Base-by-base conservation (phyloP, 2,888 invertebrate genomes). In the Drosophila merina region DNA sequence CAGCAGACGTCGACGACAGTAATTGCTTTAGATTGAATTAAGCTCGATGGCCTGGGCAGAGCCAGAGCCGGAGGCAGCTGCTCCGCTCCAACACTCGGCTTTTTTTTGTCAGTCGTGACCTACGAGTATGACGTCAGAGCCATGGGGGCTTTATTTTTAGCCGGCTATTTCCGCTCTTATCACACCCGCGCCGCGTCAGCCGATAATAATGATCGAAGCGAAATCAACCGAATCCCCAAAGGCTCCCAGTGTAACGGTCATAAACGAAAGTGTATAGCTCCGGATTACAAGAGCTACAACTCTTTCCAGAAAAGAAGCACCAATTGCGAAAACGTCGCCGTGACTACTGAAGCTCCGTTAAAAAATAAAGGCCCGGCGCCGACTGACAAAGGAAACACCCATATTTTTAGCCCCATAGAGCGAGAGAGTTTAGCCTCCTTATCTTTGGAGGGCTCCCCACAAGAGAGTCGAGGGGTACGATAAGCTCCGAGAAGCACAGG, bases 21-120 rank as follows among this genome's bases (percentile, higher is more conserved):
- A 89, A 88, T 88, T 86, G 85, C 74, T 79, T 78, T 77, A 79
- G 88, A 86, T 86, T 80, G 81, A 88, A 86, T 89, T 88, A 85
- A 88, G 70, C 71, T 45, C 66, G 56, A 14, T 56, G 54, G 20
- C 67, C 57, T 52, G 56, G 45, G 38, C 56, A 42, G 42, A 42
- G 42, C 28, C n/a, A 20, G 20, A 20, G 20, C 44, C 44, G 9
- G 44, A 20, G 44, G 59, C 66, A 63, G 72, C 42, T 48, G 54
- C 49, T 67, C 55, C 12, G 59, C 40, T 50, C 10, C 55, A 45
- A 3, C 20, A 50, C 45, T 48, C 54, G 66, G 64, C 44, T 66
- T 36, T 36, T 66, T 36, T 36, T 36, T 1, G n/a, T 56, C 20
- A 20, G 55, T 60, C 56, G 40, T 47, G 59, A 57, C 51, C 63